Base-by-base conservation (phyloP, 2,113 vertebrate genomes). In the Argyrosomus japonicus region DNA sequence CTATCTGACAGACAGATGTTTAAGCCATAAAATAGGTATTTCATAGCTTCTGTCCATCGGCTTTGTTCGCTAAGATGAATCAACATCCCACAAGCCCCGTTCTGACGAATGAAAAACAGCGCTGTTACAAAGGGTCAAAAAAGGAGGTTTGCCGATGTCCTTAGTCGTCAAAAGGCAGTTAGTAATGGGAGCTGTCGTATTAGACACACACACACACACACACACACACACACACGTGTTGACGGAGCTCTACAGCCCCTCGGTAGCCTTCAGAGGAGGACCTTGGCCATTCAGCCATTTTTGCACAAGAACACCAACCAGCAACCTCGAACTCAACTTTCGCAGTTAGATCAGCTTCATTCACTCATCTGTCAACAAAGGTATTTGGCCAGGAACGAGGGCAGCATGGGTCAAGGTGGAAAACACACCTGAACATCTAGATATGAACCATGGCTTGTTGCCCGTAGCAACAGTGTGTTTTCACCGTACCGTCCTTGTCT, bases 11-110 rank as follows among this genome's bases (percentile, higher is more conserved):
- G 71, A 69, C 68, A 53, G 25, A 56, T 80, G 25, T 69, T 75
- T 25, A 71, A 76, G 63, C 75, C 45, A 76, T n/a, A 53, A 68
- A 82, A 79, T 54, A 69, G 50, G 43, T n/a, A 9, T 89, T 83
- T 78, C 45, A 70, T 64, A 29, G 51, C 69, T 68, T 62, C 40
- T 61, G 32, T 82, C 72, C 64, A 17, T 27, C 17, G 7, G 61
- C 73, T 90, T 91, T 89, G 79, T 93, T 91, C 64, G 74, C 68
- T 13, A 12, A 54, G 75, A 77, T 85, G 48, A 90, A 87, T 89
- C 79, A 47, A 75, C 87, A 86, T 88, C 79, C 75, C 56, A 54
- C 63, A 11, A 77, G 47, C 73, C 50, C 63, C 3, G 57, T 77
- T 84, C 48, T 70, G 75, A 84, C 43, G 32, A 65, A 25, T 87